phyloP scores from a whole-genome alignment of 2,113 vertebrate genomes.

The Vimba vimba region DNA sequence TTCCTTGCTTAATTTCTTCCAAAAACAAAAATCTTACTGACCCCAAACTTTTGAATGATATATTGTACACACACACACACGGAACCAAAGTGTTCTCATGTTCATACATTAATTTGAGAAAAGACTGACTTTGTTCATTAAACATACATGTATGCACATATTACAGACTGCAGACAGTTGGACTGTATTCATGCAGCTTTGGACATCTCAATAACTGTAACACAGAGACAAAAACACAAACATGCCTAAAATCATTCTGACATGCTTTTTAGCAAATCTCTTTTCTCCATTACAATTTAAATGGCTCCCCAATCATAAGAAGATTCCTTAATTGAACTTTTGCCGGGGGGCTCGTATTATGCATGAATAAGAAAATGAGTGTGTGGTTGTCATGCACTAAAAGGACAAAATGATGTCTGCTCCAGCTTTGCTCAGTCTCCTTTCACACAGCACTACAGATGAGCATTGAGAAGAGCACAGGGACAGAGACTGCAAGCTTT shows the following conservation, averaged over 20 bases:
- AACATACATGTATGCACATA: slow-evolving; percentile 1
- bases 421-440: slow-evolving; percentile 26
- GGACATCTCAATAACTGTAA: not conserved
- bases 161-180: not conserved
- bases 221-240: slow-evolving; percentile 16
- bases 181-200: not conserved
- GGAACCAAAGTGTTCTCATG: too few species aligned
- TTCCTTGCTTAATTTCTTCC: too few species aligned
- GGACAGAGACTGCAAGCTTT: not conserved
- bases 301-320: slow-evolving; percentile 39
- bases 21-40: too few species aligned
- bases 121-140: not conserved
- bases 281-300: slow-evolving; percentile 41
- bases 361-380: slow-evolving; percentile 15
- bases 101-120: too few species aligned
- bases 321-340: slow-evolving; percentile 53
- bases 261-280: slow-evolving; percentile 46
- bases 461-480: slow-evolving; percentile 3
- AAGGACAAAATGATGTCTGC: slow-evolving; percentile 17
- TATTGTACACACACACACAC: too few species aligned
- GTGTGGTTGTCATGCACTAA: not conserved
- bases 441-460: not conserved
- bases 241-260: slow-evolving; percentile 34
- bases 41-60: too few species aligned
- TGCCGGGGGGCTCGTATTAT: slow-evolving; percentile 39